Base-by-base conservation (phyloP, 1,140 invertebrate species). In the Alviniconcha marisindica region DNA sequence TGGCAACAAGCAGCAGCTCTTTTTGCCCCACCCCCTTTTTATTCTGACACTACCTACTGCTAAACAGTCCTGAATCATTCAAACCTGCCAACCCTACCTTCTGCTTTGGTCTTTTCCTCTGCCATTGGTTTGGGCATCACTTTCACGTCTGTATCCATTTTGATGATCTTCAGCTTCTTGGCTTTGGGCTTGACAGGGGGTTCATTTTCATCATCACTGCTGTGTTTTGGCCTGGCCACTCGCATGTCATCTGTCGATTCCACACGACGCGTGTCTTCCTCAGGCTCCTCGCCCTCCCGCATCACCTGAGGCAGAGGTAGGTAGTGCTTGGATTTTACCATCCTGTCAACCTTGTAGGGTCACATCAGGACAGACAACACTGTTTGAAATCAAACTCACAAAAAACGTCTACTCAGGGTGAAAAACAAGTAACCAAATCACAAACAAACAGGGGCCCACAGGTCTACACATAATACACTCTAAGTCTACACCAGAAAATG, bases 251-350 rank as follows among this genome's bases (percentile, higher is more conserved):
- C 81, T 0, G 44, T 18, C 10, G 76, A 15, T 44, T 85, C 81
- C 31, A 85, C 82, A 31, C 24, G 74, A 5, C 79, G 82, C 18
- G 83, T 79, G 77, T 83, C 83, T n/a, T 82, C 83, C 10, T 82
- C 66, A 40, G 71, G 5, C 71, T 86, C 77, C 60, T 79, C 82
- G 21, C 76, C 77, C 31, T 77, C 82, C 33, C 63, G 28, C 77
- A 80, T 80, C 54, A 80, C 78, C 78, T 80, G 40, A 28, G 24
- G 21, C 4, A 69, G 7, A 66, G 7, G 42, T 1, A 60, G 15
- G 4, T 42, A 73, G 24, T 31, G n/a, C 3, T 66, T 33, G 36
- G 0, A 12, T 66, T 66, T 10, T 66, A n/a, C n/a, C n/a, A n/a
- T n/a, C n/a, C n/a, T n/a, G n/a, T n/a, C n/a, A n/a, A n/a, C n/a